These are phyloP conservation scores for Eupithecia inturbata DNA, from an alignment of 2,888 invertebrate genomes.

Conservation along the genomic window DNA sequence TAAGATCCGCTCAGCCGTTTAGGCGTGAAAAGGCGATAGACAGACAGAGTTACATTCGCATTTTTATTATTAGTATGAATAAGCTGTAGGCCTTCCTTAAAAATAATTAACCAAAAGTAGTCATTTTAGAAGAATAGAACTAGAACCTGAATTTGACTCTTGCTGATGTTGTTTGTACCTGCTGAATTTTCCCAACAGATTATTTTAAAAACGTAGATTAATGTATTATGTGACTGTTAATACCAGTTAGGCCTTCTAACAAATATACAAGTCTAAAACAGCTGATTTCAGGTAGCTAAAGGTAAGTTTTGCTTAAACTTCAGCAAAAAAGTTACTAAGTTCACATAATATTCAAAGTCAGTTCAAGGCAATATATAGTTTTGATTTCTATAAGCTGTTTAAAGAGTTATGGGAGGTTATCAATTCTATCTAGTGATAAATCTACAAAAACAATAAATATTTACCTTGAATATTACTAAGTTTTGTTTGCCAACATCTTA, in stretches of 20 bases:
- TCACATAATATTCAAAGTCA: background rate
- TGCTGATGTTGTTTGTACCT: background rate
- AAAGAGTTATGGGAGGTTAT: background rate
- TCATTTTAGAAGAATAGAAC: background rate
- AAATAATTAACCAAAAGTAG: background rate
- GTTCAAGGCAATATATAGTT: background rate
- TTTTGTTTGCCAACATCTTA: slow-evolving; percentile 71
- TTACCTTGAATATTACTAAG: slow-evolving; percentile 69
- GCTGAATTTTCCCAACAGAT: background rate
- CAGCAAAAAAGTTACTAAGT: background rate
- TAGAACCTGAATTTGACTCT: background rate
- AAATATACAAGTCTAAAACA: background rate
- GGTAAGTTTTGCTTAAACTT: background rate
- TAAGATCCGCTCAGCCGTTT: no score
- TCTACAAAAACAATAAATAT: slow-evolving; percentile 23
- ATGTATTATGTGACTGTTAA: background rate
- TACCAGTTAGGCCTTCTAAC: background rate
- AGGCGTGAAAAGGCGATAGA: no score
- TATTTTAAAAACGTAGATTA: background rate
- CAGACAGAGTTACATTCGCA: no score
- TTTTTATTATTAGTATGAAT: no score
- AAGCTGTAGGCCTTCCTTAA: no score
- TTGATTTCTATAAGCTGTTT: background rate
- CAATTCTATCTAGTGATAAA: background rate
- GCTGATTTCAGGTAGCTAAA: background rate